Evolutionary conservation across 2,888 invertebrate genomes (phyloP).

Genomic region (Aphrophora alni): DNA sequence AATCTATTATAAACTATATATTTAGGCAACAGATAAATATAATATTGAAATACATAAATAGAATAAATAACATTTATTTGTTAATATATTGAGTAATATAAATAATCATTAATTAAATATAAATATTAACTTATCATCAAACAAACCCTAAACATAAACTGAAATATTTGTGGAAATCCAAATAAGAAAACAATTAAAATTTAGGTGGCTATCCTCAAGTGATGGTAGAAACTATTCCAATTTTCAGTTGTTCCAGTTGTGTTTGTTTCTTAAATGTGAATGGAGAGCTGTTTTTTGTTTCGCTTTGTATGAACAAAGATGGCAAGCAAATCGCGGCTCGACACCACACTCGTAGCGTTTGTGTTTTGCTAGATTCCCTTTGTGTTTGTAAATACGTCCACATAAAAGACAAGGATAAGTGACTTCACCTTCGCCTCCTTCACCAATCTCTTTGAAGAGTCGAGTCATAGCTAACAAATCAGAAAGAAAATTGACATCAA

Average conservation of each 20-base stretch:
- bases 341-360: slow-evolving; percentile 18
- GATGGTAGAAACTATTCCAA: background rate
- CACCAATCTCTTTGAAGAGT: background rate
- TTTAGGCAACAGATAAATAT: too few species aligned
- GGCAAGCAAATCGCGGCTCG: slow-evolving; percentile 7
- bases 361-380: slow-evolving; percentile 24
- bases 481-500: background rate
- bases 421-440: background rate
- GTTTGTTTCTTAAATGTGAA: slow-evolving; percentile 36
- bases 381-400: slow-evolving; percentile 8
- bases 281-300: slow-evolving; percentile 30
- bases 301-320: slow-evolving; percentile 9
- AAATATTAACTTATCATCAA: too few species aligned
- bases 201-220: too few species aligned
- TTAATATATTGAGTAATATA: too few species aligned
- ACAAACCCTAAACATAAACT: too few species aligned
- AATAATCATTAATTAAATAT: too few species aligned
- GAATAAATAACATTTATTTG: too few species aligned
- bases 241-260: slow-evolving; percentile 4
- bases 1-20: background rate
- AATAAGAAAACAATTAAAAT: too few species aligned
- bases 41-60: too few species aligned
- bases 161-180: too few species aligned
- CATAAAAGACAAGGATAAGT: slow-evolving; percentile 9
- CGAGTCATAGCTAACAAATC: background rate